Base-by-base conservation (phyloP, 92 coral and sea anemone species). In the Epizoanthus stellaris region DNA sequence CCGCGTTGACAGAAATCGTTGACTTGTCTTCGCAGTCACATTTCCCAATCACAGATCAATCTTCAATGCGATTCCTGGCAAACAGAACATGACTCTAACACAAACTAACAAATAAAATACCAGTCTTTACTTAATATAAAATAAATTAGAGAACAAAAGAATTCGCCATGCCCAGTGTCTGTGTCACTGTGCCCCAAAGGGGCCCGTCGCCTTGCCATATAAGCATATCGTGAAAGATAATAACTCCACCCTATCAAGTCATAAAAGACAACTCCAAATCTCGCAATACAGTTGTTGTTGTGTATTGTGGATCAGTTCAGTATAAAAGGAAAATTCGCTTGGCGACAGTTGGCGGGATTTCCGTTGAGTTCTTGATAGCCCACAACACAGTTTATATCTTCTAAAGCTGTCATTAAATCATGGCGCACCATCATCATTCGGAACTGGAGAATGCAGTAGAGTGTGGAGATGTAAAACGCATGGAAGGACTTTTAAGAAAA, bases 351-450 rank as follows among this genome's bases (percentile, higher is more conserved):
- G 34, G 16, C 12, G 72, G 4, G 70, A 19, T 62, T 62, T 62
- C 34, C 36, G 58, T 21, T 54, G 10, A 71, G 58, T 23, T 15
- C 14, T 58, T 57, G 52, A 11, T 4, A 58, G 23, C 9, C 47
- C 49, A 40, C 17, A 43, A 38, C 21, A 39, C 19, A 20, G 23
- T 43, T 77, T 62, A 5, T 38, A 49, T 49, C 8, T 7, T 8
- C 8, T 52, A 79, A 47, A 77, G 16, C 47, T 0, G 36, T 8
- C 20, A 11, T 39, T 6, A 36, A 60, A 63, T 21, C 3, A 79
- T 79, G 83, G 83, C 83, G 6, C 83, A 79, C 58, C 83, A 79
- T 4, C 25, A 43, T 9, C 83, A 79, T 49, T 79, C 83, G 0
- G 60, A 79, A 17, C 83, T 79, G 40, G 72, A 62, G 43, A 39